These are phyloP conservation scores for Cotesia glomerata DNA, from an alignment of 1,140 invertebrate genomes.

Conservation along the genomic window DNA sequence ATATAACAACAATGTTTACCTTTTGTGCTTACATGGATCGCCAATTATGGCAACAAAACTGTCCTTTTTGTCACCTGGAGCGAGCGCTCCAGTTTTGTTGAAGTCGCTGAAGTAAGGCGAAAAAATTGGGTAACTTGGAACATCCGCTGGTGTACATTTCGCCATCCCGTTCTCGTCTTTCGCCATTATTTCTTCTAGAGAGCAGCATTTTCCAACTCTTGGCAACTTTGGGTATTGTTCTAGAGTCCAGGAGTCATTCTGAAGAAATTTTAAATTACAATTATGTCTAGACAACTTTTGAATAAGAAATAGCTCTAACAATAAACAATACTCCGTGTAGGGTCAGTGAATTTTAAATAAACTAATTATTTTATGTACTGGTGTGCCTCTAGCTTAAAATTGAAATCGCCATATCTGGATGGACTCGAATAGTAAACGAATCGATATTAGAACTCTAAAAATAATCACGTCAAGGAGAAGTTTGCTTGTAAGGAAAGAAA, in stretches of 20 bases:
- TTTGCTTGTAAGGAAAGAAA: background rate
- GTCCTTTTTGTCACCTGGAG: slow-evolving; percentile 57
- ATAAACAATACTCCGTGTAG: background rate
- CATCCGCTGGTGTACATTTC: slow-evolving; percentile 28
- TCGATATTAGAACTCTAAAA: slow-evolving; percentile 27
- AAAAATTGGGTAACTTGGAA: background rate
- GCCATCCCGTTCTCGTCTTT: slow-evolving; percentile 32
- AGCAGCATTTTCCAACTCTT: slow-evolving; percentile 54
- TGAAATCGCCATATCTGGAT: slow-evolving; percentile 11
- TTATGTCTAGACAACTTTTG: background rate
- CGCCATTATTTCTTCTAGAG: slow-evolving; percentile 39
- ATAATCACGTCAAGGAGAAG: slow-evolving; percentile 25
- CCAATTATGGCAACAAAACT: slow-evolving; percentile 65
- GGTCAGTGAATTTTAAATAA: background rate
- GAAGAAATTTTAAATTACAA: slow-evolving; percentile 15
- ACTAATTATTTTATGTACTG: too few species aligned
- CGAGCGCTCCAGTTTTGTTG: slow-evolving; percentile 61
- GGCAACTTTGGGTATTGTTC: slow-evolving; percentile 39
- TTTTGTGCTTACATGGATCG: slow-evolving; percentile 64
- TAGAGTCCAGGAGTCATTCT: slow-evolving; percentile 36
- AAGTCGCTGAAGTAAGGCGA: slow-evolving; percentile 64
- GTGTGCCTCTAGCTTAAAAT: background rate
- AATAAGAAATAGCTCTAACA: background rate
- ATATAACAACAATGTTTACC: slow-evolving; percentile 46
- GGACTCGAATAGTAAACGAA: background rate